A percentile compares a stretch with the other conserved stretches of the same genome.
phyloP scores from a whole-genome alignment of 2,888 invertebrate genomes.

The Trichacis sp. region DNA sequence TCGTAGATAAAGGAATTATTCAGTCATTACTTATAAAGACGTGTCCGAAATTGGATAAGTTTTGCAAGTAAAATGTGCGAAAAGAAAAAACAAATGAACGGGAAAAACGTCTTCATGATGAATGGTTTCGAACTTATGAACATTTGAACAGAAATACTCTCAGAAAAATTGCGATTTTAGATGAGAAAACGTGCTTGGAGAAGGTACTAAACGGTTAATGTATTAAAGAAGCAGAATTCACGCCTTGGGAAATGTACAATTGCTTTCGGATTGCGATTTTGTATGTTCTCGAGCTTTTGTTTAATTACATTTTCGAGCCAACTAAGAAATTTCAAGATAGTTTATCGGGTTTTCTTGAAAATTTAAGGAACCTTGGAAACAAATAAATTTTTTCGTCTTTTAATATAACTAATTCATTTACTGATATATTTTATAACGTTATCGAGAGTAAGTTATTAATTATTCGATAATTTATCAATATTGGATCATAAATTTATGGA shows the following conservation, averaged over 20 bases:
- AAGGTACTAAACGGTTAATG: neutral
- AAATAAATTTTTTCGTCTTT: no score
- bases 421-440: no score
- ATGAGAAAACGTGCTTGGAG: constrained; percentile 1
- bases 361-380: no score
- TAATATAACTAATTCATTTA: no score
- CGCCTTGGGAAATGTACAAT: neutral
- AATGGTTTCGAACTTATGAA: neutral
- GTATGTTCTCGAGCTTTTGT: neutral
- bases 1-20: neutral
- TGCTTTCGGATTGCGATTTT: neutral
- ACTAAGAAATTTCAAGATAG: neutral
- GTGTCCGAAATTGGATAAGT: neutral
- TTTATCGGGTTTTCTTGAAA: no score
- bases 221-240: neutral
- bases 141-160: neutral
- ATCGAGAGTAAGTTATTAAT: no score
- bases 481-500: no score
- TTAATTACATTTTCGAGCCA: neutral
- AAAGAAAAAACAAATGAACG: no score
- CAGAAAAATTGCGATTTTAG: neutral
- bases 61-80: neutral
- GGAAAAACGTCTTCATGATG: neutral
- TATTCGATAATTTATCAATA: no score
- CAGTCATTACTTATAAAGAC: neutral